Conservation (phyloP, 2,888 invertebrate species). For the Odontocolon sp. region DNA sequence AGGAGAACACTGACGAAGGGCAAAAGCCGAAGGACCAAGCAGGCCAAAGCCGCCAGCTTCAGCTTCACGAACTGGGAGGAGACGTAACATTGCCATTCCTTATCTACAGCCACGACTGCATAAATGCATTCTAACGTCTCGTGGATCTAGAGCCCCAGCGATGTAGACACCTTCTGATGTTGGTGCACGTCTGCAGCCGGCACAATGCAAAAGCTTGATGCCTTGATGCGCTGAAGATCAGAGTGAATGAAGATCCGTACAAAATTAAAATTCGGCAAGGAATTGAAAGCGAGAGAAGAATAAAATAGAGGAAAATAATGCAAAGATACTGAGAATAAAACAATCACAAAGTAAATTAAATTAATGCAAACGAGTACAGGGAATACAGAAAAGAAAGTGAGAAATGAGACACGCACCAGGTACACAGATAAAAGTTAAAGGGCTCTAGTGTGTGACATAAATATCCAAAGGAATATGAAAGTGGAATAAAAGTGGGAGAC, state of each 20-base stretch:
- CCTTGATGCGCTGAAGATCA: not conserved
- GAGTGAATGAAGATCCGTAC: not conserved
- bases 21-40: not conserved
- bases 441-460: conserved; percentile 37
- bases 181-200: not conserved
- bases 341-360: conserved; percentile 42
- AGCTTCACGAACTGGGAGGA: no score
- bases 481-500: conserved; percentile 25
- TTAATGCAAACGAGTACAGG: conserved; percentile 7
- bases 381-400: conserved; percentile 13
- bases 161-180: not conserved
- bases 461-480: conserved; percentile 38
- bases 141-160: not conserved
- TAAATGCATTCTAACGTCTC: conserved; percentile 48
- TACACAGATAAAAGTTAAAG: conserved; percentile 23
- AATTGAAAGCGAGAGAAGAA: conserved; percentile 26
- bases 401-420: conserved; percentile 28
- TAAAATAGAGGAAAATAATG: conserved; percentile 41
- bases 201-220: conserved; percentile 18
- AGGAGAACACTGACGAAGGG: not conserved
- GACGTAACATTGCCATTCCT: conserved; percentile 34
- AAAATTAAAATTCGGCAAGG: not conserved
- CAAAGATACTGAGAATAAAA: conserved; percentile 4
- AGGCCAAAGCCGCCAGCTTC: no score
- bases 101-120: conserved; percentile 49